These are phyloP conservation scores for Barypeithes pellucidus DNA, from an alignment of 2,888 invertebrate genomes.

Conservation along the genomic window DNA sequence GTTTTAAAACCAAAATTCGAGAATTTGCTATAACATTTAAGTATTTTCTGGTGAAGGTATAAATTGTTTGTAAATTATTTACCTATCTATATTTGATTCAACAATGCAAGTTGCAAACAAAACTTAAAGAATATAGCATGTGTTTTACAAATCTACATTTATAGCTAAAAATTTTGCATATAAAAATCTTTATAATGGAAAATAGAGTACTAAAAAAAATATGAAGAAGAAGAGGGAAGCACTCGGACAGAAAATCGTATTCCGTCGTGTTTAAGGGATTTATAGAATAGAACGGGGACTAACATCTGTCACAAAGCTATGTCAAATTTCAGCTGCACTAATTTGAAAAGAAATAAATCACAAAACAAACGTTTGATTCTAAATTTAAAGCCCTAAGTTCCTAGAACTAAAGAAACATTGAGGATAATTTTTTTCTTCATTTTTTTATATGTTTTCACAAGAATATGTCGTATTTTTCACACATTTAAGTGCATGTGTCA, in stretches of 20 bases:
- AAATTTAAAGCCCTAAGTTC: conserved; percentile 26
- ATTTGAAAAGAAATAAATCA: conserved; percentile 45
- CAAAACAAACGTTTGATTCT: conserved; percentile 9
- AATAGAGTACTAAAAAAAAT: no score
- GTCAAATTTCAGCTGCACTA: conserved; percentile 24
- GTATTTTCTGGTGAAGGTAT: no score
- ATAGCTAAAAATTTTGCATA: no score
- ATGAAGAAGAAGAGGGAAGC: no score
- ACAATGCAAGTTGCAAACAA: no score
- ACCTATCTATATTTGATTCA: no score
- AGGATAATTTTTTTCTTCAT: conserved; percentile 20
- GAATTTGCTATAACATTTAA: no score
- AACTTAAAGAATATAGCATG: neutral
- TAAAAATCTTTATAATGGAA: no score
- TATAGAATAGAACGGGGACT: neutral
- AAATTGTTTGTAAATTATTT: no score
- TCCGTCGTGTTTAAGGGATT: no score
- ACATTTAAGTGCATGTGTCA: conserved; percentile 45
- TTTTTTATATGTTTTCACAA: conserved; percentile 40
- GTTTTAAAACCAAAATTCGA: no score
- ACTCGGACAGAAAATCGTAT: no score
- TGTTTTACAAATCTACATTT: neutral
- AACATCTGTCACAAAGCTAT: conserved; percentile 19
- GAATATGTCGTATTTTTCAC: conserved; percentile 40
- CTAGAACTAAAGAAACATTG: conserved; percentile 32